Base-by-base conservation (phyloP, 2,113 vertebrate genomes). In the Rhinoderma darwinii region DNA sequence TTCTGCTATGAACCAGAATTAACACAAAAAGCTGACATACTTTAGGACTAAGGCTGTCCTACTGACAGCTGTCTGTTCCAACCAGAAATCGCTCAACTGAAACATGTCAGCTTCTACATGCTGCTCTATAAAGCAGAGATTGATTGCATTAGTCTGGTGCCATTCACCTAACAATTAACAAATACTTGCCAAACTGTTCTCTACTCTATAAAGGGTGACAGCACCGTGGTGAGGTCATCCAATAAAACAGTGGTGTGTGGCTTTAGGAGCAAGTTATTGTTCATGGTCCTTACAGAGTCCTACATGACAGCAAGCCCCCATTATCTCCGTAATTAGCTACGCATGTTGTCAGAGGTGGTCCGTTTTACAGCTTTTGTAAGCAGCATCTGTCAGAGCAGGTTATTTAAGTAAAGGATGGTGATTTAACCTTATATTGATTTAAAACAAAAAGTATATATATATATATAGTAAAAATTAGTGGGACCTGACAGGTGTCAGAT, bases 241-340 rank as follows among this genome's bases (percentile, higher is more conserved):
- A 73, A 86, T 86, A 86, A 86, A 86, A 86, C 77, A 86, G 66
- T 41, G 51, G 85, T 72, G 47, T 72, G 76, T 68, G 44, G 43
- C 76, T 72, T 80, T 70, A 70, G 78, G 7, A 86, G 66, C 50
- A 61, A 51, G 51, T 30, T 76, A 84, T 75, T 75, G 83, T 86
- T 54, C 43, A 3, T 79, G 22, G 70, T 63, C n/a, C 61, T 56
- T 43, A n/a, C 66, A 86, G 63, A 73, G 66, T 39, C 39, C 37
- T 54, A 51, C n/a, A 35, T 80, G 59, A 70, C 44, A 79, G 51
- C 30, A 51, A 59, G 77, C 50, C 37, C 77, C 63, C 44, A 86
- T 86, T 81, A 81, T 86, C 30, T 72, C 73, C 54, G 63, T 81
- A 86, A 86, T 86, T 86, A 86, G 85, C 66, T 86, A 44, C 37